These are phyloP conservation scores for Oryctolagus cuniculus DNA, from an alignment of 2,113 vertebrate genomes.

Conservation along the genomic window DNA sequence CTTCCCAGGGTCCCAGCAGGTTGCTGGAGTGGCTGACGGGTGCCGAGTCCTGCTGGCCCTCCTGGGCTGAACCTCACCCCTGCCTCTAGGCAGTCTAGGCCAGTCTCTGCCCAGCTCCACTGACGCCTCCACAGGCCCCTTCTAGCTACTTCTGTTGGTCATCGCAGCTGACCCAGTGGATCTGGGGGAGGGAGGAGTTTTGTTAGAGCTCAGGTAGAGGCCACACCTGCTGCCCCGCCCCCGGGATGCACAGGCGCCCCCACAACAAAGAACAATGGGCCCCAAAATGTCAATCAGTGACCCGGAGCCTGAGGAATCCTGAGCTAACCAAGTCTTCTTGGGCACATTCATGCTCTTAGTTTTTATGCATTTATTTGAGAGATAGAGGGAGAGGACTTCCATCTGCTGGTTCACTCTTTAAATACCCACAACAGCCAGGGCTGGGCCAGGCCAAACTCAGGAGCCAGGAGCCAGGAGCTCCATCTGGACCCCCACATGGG, in stretches of 20 bases:
- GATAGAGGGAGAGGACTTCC: too few species aligned
- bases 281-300: not conserved
- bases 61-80: not conserved
- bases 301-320: too few species aligned
- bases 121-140: not conserved
- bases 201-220: not conserved
- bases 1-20: not conserved
- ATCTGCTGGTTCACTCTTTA: too few species aligned
- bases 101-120: not conserved
- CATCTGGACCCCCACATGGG: too few species aligned
- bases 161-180: not conserved
- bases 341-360: too few species aligned
- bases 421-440: not conserved
- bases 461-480: too few species aligned
- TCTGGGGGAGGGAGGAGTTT: not conserved
- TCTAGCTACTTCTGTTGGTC: not conserved
- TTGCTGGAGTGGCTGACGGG: not conserved
- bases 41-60: not conserved
- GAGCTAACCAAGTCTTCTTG: too few species aligned
- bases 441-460: not conserved
- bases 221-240: accelerated
- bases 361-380: not conserved
- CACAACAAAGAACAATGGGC: accelerated
- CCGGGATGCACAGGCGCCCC: accelerated
- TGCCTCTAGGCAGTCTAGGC: not conserved